Evolutionary conservation across 2,797 vertebrate genomes (phyloP).

Genomic region (Sarcoramphus papa): DNA sequence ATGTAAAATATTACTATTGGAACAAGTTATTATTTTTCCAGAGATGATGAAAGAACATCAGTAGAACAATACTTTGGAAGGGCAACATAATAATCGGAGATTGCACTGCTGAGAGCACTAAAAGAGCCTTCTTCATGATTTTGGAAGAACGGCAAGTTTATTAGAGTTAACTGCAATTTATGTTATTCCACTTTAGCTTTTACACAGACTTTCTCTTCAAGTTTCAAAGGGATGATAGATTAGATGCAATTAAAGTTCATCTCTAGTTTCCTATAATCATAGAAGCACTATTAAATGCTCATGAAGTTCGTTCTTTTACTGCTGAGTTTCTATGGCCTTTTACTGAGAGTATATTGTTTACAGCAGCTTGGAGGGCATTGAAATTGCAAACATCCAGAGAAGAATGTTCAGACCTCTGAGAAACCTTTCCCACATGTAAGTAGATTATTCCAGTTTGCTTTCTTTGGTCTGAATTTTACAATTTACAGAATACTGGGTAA

Average conservation of each 20-base stretch:
- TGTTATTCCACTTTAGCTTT: not conserved
- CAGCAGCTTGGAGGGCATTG: constrained; percentile 94
- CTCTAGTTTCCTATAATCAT: not conserved
- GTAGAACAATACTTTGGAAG: not conserved
- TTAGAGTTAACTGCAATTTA: not conserved
- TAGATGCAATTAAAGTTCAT: not conserved
- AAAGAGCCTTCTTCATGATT: not conserved
- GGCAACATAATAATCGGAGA: not conserved
- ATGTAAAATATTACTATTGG: not conserved
- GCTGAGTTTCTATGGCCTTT: not conserved
- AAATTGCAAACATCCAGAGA: constrained; percentile 90
- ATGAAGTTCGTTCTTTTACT: not conserved
- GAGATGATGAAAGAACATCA: not conserved
- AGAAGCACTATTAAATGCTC: not conserved
- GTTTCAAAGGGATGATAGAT: not conserved
- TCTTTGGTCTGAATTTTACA: not conserved
- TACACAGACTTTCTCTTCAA: not conserved
- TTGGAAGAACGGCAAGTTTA: not conserved
- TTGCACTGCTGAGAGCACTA: not conserved
- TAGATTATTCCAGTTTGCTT: constrained; percentile 28
- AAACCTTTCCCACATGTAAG: constrained; percentile 96
- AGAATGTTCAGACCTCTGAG: constrained; percentile 93
- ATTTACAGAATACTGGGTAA: not conserved
- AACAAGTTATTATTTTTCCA: not conserved
- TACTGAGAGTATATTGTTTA: constrained; percentile 56